Evolutionary conservation across 2,797 vertebrate species (phyloP).

Genomic region (Neostethus bicornis): DNA sequence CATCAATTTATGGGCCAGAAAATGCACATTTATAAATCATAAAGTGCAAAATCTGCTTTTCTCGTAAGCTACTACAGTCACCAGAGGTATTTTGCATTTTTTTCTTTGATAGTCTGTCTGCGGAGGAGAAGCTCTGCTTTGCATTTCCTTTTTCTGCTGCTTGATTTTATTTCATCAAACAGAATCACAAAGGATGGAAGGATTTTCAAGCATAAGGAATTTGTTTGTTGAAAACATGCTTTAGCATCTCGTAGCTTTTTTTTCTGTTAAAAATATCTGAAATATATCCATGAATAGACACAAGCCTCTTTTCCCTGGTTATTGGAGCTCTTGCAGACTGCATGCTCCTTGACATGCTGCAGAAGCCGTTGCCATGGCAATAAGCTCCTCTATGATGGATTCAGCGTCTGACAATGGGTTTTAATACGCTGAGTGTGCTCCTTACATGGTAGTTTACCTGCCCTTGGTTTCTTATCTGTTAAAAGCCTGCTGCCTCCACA

Average conservation of each 20-base stretch:
- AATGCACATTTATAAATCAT: too few species aligned
- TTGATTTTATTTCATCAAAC: not conserved
- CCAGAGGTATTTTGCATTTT: constrained; percentile 66
- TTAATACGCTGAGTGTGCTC: constrained; percentile 75
- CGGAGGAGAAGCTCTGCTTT: constrained; percentile 41
- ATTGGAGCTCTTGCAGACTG: constrained; percentile 57
- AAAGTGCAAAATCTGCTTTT: constrained; percentile 34
- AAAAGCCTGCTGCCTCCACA: constrained; percentile 28
- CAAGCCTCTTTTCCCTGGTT: constrained; percentile 53
- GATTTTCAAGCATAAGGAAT: constrained; percentile 40
- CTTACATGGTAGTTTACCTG: constrained; percentile 62
- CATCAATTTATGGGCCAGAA: constrained; percentile 67
- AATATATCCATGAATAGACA: constrained; percentile 37
- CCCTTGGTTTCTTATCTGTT: constrained; percentile 34
- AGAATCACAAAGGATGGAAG: constrained; percentile 10
- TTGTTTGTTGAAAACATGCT: too few species aligned
- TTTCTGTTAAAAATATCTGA: too few species aligned
- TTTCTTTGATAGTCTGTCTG: constrained; percentile 42
- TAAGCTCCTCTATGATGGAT: constrained; percentile 69
- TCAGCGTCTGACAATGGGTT: constrained; percentile 72
- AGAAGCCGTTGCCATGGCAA: constrained; percentile 80
- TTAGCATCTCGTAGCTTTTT: too few species aligned
- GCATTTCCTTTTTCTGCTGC: too few species aligned
- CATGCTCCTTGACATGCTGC: constrained; percentile 65
- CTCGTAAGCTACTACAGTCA: constrained; percentile 50